Conservation (phyloP, 2,888 invertebrate species). For the Heterodera filipjevi region DNA sequence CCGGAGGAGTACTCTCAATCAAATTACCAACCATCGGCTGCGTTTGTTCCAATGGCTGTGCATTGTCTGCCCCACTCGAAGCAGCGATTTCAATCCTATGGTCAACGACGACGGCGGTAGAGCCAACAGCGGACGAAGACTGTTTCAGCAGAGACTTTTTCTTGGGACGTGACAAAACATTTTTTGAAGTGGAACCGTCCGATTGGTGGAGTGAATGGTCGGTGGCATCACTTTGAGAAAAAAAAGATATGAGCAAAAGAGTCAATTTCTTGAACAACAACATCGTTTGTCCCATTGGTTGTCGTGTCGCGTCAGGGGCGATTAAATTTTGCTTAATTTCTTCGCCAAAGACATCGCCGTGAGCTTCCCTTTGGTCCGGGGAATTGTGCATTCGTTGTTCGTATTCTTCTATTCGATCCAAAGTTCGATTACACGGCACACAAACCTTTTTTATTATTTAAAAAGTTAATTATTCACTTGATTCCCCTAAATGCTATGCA, state of each 20-base stretch:
- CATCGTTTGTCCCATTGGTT: background rate
- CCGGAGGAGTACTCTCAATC: too few relatives aligned
- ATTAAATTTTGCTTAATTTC: background rate
- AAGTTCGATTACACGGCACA: slow-evolving; percentile 53
- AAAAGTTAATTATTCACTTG: slow-evolving; percentile 26
- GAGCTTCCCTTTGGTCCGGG: background rate
- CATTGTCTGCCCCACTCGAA: background rate
- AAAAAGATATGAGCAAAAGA: background rate
- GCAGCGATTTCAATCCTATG: background rate
- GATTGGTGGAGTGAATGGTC: background rate
- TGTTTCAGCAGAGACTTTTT: slow-evolving; percentile 40
- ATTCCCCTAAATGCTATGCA: too few relatives aligned
- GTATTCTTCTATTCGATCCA: slow-evolving; percentile 55
- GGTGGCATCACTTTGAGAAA: background rate
- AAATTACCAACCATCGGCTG: background rate
- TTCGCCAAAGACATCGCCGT: background rate
- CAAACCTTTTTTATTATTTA: slow-evolving; percentile 55
- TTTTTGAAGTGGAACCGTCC: background rate
- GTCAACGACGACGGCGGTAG: background rate
- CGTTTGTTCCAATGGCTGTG: background rate
- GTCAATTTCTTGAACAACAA: background rate
- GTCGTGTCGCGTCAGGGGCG: background rate
- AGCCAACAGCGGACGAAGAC: background rate
- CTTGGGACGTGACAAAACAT: background rate
- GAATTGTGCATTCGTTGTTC: slow-evolving; percentile 38